phyloP scores from a whole-genome alignment of 2,797 vertebrate genomes.

The Sebastiscus albofasciatus region DNA sequence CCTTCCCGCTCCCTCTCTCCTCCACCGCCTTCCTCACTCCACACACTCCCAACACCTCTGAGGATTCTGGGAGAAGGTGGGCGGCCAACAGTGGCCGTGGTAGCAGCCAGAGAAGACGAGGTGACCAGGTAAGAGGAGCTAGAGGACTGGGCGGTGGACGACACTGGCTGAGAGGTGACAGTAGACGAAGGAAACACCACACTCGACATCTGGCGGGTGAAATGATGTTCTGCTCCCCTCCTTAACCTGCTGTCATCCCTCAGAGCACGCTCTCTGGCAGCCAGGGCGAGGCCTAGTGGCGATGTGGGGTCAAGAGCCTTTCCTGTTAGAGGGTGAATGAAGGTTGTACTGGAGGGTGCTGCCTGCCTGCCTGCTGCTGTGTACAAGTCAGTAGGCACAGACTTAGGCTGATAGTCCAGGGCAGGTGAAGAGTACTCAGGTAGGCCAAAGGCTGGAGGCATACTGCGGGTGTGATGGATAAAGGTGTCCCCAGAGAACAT shows the following conservation, averaged over 20 bases:
- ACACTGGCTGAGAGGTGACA: constrained; percentile 72
- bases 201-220: constrained; percentile 81
- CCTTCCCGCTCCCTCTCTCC: constrained; percentile 81
- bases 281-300: constrained; percentile 90
- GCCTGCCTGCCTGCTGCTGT: constrained; percentile 72
- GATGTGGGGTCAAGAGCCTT: constrained; percentile 93
- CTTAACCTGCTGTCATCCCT: constrained; percentile 85
- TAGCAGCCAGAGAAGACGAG: constrained; percentile 84
- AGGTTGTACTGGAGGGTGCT: constrained; percentile 72
- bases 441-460: constrained; percentile 85
- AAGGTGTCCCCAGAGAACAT: constrained; percentile 93
- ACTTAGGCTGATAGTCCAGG: constrained; percentile 85
- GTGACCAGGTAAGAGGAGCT: constrained; percentile 84
- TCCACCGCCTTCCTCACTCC: constrained; percentile 75
- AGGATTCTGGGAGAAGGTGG: constrained; percentile 83
- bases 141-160: constrained; percentile 75
- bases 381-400: constrained; percentile 85
- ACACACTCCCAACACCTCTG: constrained; percentile 72
- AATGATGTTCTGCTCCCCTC: constrained; percentile 80
- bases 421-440: constrained; percentile 82
- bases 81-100: constrained; percentile 78
- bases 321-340: constrained; percentile 93
- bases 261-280: constrained; percentile 90
- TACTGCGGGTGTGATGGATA: constrained; percentile 88
- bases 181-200: constrained; percentile 72